Base-by-base conservation (phyloP, 2,113 vertebrate genomes). In the Oncorhynchus nerka region DNA sequence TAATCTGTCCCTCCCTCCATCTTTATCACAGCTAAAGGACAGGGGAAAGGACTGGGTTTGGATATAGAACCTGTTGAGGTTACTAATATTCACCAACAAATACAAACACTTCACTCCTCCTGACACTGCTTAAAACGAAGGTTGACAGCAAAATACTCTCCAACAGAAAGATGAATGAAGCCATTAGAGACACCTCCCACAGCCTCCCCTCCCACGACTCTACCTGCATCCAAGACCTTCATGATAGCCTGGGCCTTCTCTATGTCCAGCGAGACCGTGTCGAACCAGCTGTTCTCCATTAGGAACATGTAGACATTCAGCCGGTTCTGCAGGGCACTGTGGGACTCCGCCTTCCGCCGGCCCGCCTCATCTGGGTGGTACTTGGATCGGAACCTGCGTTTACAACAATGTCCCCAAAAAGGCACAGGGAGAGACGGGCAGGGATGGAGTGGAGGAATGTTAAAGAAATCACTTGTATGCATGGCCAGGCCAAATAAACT, bases 1-100 rank as follows among this genome's bases (percentile, higher is more conserved):
- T 95, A 93, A 74, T 98, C 96, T 0, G 94, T 94, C 4, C 96
- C 97, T 62, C 96, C 97, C 85, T 98, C 97, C 97, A 98, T 98
- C 89, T 97, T 97, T 82, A 98, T 98, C 71, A 98, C 96, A 7
- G 96, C 97, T 97, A 71, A 73, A 59, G 34, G 75, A 13, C 67
- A 69, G 20, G 9, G 39, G 81, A 3, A 28, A 30, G 1, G 22
- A 26, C 59, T 24, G 34, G 4, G 20, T 70, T 3, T 45, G 45
- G 28, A 30, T 69, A 32, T 3, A 16, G 30, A 20, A 6, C 7
- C 4, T 4, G 9, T 32, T 67, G 24, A 30, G 15, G 11, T 28
- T 67, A 30, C 24, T 26, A 55, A 62, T 62, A 62, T 2, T 61
- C 59, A n/a, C 19, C 20, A 20, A 20, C 59, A 61, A 61, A n/a